phyloP scores from a whole-genome alignment of 2,888 invertebrate species.

The Meganola albula region DNA sequence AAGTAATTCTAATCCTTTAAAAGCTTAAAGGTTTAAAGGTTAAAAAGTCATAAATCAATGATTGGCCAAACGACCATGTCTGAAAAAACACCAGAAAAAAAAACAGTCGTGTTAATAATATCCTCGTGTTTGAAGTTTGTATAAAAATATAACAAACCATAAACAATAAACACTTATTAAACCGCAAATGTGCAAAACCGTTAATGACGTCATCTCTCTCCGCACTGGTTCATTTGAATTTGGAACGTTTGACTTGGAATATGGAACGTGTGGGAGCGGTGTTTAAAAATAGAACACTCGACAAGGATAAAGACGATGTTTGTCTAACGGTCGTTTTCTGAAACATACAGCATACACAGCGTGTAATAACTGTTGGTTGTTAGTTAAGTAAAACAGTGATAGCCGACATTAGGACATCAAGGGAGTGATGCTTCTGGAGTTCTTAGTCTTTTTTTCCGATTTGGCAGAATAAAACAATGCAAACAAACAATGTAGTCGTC shows the following conservation, averaged over 20 bases:
- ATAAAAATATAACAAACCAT: conserved; percentile 7
- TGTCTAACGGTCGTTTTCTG: conserved; percentile 1
- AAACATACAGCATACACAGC: no score
- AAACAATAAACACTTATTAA: conserved; percentile 14
- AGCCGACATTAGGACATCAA: no score
- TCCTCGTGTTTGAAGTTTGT: not conserved
- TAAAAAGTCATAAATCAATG: no score
- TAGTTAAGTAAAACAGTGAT: no score
- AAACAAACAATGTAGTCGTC: no score
- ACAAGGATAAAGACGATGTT: conserved; percentile 15
- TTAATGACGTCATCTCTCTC: conserved; percentile 31
- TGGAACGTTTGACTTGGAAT: conserved; percentile 25
- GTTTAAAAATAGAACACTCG: conserved; percentile 30
- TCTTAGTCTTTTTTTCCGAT: no score
- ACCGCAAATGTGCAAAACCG: conserved; percentile 27
- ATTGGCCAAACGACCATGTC: no score
- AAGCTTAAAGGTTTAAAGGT: no score
- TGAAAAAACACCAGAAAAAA: not conserved
- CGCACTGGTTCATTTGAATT: conserved; percentile 30
- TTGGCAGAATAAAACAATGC: no score
- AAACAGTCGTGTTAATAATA: not conserved
- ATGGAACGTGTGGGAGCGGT: conserved; percentile 29
- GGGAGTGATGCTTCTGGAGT: no score
- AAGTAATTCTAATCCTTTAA: no score
- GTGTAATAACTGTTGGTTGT: no score